Percentiles rank a stretch among this genome's conserved stretches.
Conservation (phyloP, 2,888 invertebrate species). For the Uropetala carovei region DNA sequence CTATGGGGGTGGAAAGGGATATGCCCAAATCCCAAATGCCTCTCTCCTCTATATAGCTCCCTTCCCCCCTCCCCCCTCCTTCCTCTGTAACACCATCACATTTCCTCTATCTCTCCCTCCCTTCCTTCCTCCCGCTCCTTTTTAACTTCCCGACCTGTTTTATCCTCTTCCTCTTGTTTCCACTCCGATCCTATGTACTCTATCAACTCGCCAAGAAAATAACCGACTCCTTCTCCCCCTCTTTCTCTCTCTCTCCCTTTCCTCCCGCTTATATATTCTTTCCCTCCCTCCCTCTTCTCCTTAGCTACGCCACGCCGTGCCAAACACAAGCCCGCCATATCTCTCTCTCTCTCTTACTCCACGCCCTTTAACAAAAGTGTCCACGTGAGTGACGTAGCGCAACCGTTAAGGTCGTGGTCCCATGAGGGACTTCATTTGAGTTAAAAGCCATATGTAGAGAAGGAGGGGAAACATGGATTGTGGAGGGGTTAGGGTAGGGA, state of each 20-base stretch:
- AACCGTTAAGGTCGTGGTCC: constrained; percentile 50
- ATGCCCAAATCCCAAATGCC: not conserved
- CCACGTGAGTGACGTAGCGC: constrained; percentile 57
- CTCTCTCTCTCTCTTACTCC: constrained; percentile 2
- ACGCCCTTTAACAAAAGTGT: constrained; percentile 53
- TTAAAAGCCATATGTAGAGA: constrained; percentile 48
- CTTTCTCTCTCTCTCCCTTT: not conserved
- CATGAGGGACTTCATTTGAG: constrained; percentile 53
- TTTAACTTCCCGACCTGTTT: not conserved
- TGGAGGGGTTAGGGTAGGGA: not conserved
- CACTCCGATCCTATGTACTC: not conserved
- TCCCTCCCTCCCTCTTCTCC: not conserved
- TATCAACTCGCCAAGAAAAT: no score
- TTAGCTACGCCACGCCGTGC: not conserved
- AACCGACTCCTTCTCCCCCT: not conserved
- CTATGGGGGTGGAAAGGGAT: not conserved
- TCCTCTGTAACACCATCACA: no score
- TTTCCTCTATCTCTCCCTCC: not conserved
- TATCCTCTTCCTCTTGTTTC: not conserved
- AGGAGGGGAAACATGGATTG: not conserved
- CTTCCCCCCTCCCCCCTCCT: no score
- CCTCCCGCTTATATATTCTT: not conserved
- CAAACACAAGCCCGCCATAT: not conserved
- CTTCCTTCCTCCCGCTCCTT: not conserved
- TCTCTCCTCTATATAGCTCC: not conserved